Conservation (phyloP, 2,888 invertebrate genomes). For the Zygaena filipendulae region DNA sequence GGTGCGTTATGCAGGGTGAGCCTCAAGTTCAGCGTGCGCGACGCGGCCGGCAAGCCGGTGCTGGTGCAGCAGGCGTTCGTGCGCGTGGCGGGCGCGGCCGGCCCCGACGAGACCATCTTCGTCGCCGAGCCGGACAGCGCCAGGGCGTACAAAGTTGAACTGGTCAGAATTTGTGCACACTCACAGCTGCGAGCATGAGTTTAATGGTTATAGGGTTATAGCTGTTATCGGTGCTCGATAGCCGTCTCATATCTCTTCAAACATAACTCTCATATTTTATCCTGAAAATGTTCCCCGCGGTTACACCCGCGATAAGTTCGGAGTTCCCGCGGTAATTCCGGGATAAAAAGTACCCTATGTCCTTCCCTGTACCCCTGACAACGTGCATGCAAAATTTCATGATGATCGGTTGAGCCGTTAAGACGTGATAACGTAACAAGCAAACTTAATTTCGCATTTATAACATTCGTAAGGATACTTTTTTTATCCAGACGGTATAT, state of each 20-base stretch:
- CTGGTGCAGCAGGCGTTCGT: conserved; percentile 90
- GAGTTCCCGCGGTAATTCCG: background rate
- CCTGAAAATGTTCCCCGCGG: too few species aligned
- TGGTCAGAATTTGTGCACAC: too few species aligned
- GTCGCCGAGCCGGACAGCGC: conserved; percentile 88
- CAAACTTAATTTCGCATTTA: background rate
- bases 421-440: background rate
- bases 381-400: background rate
- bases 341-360: background rate
- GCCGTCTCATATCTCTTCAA: too few species aligned
- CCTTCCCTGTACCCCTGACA: background rate
- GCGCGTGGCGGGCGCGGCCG: conserved; percentile 71
- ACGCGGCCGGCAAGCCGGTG: conserved; percentile 76
- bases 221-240: too few species aligned
- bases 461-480: background rate
- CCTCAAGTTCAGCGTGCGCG: conserved; percentile 82
- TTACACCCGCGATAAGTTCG: too few species aligned
- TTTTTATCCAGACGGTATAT: too few species aligned
- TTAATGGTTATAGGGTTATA: background rate
- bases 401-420: background rate
- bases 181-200: too few species aligned
- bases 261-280: too few species aligned
- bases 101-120: conserved; percentile 93
- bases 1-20: conserved; percentile 71
- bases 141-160: conserved; percentile 88